Base-by-base conservation (phyloP, 2,888 invertebrate genomes). In the Eristalinus sepulchralis region DNA sequence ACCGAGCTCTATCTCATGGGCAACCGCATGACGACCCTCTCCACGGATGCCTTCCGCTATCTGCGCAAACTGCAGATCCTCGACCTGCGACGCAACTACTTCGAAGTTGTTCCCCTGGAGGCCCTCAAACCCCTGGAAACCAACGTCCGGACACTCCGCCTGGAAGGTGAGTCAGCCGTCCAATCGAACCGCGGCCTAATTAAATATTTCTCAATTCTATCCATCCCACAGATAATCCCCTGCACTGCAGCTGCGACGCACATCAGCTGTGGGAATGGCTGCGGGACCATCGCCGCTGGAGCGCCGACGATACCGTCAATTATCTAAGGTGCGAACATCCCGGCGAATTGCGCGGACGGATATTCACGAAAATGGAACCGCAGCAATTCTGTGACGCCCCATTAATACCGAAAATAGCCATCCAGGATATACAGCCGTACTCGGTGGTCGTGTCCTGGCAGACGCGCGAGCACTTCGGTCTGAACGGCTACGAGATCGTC, bases 181-280 rank as follows among this genome's bases (percentile, higher is more conserved):
- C 47, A 31, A 17, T 33, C 27, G 10, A 47, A 17, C 34, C 53
- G 10, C 20, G 34, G 53, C 72, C 55, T 76, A 76, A 88, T 82
- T 66, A 80, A 75, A 60, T 67, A 77, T 20, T 66, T 78, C 1
- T 72, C 34, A 13, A 27, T 24, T 63, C 27, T 59, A 57, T 31
- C 76, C 75, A 34, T 55, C 33, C 22, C 33, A 64, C 94, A 97
- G 97, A 97, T 91, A 98, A 98, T 93, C 98, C 98, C 60, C 93
- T 98, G 89, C 95, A 96, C 88, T 98, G 98, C 93, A 96, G 96
- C 90, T 98, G 98, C 92, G 97, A 97, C 91, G 95, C 97, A 82
- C 96, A 97, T 93, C 97, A 97, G 91, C 94, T 97, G 64, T 97
- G 98, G 97, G 96, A 96, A 93, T 98, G 98, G 98, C 94, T 98